Percentiles rank a stretch among this genome's conserved stretches.
Evolutionary conservation across 2,888 invertebrate species (phyloP).

Genomic region (Lepidocyrtinus sp.): DNA sequence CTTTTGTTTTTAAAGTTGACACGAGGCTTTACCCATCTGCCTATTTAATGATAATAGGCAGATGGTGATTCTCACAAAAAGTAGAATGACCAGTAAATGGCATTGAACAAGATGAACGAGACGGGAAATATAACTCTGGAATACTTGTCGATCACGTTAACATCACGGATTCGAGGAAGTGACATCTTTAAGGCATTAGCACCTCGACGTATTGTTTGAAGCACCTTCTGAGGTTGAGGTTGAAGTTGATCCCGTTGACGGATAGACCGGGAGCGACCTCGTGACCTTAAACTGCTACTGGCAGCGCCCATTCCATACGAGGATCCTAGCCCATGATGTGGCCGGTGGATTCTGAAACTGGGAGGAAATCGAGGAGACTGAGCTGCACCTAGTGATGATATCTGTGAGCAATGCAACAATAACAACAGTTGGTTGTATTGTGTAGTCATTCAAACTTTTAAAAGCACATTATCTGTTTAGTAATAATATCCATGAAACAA

Average conservation of each 20-base stretch:
- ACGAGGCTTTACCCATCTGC: conserved; percentile 61
- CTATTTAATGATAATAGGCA: conserved; percentile 66
- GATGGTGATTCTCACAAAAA: conserved; percentile 73
- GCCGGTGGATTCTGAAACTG: conserved; percentile 82
- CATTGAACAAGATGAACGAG: conserved; percentile 95
- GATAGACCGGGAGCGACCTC: conserved; percentile 55
- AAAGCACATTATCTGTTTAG: too few relatives aligned
- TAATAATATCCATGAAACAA: too few relatives aligned
- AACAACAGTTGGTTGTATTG: too few relatives aligned
- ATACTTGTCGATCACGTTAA: conserved; percentile 98
- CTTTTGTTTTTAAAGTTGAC: background rate
- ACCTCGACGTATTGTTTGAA: conserved; percentile 86
- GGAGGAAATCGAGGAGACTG: conserved; percentile 80
- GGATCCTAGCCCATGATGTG: conserved; percentile 68
- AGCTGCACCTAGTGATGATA: conserved; percentile 64
- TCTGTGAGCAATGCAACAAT: too few relatives aligned
- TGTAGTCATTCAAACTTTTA: too few relatives aligned
- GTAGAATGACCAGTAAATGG: conserved; percentile 96
- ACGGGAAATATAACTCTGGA: conserved; percentile 96
- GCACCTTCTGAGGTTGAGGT: conserved; percentile 73
- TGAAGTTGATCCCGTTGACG: conserved; percentile 58
- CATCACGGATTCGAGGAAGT: conserved; percentile 96
- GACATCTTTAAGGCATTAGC: conserved; percentile 90
- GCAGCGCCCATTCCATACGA: conserved; percentile 52
- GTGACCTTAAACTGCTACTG: conserved; percentile 53